These are phyloP conservation scores for Miniopterus natalensis DNA, from an alignment of 2,113 vertebrate species.

Conservation along the genomic window DNA sequence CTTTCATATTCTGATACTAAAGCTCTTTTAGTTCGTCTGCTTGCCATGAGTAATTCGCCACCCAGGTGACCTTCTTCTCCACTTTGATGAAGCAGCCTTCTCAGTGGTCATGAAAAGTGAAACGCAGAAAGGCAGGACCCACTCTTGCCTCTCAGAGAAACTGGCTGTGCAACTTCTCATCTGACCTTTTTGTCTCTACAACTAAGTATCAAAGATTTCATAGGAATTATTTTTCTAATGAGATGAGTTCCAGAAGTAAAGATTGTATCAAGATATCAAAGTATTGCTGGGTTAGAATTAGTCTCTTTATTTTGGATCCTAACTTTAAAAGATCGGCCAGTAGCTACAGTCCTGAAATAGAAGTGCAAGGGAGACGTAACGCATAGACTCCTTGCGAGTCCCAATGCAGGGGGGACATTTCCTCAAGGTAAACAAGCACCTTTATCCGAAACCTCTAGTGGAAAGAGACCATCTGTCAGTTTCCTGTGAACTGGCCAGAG, in stretches of 20 bases:
- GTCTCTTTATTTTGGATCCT: conserved; percentile 57
- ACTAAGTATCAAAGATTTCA: conserved; percentile 39
- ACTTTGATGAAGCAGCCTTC: conserved; percentile 41
- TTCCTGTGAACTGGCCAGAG: conserved; percentile 39
- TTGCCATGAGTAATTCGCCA: conserved; percentile 46
- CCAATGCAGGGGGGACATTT: not conserved
- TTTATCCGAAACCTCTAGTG: not conserved
- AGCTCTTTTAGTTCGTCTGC: not conserved
- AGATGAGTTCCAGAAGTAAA: conserved; percentile 64
- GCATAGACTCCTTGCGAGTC: not conserved
- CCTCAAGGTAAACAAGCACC: conserved; percentile 38
- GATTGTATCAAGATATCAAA: conserved; percentile 43
- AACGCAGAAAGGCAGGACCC: conserved; percentile 6
- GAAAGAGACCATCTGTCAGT: conserved; percentile 1
- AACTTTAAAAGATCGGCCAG: conserved; percentile 46
- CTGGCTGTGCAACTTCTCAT: not conserved
- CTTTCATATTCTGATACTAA: conserved; percentile 48
- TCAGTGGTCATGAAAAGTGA: conserved; percentile 55
- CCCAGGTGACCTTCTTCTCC: conserved; percentile 40
- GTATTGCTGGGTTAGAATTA: conserved; percentile 12
- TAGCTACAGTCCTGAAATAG: not conserved
- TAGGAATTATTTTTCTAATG: conserved; percentile 52
- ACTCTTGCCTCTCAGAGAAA: conserved; percentile 14
- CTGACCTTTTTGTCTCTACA: not conserved
- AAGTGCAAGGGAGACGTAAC: not conserved